phyloP scores from a whole-genome alignment of 2,888 invertebrate genomes.

The Nemapogon koenigi region DNA sequence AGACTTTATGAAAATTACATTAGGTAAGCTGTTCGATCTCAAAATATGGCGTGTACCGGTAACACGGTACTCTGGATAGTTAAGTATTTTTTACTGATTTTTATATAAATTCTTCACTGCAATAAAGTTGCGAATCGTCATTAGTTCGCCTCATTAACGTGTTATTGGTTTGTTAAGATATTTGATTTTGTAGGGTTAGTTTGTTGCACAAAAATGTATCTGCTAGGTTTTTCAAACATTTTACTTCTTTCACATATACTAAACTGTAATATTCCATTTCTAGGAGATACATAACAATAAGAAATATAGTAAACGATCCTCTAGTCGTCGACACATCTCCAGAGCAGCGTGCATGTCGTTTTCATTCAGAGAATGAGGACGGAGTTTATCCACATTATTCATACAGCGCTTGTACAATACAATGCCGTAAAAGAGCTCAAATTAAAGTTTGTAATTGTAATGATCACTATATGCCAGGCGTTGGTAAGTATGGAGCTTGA shows the following conservation, averaged over 20 bases:
- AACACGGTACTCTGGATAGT: too few species aligned
- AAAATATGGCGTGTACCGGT: too few species aligned
- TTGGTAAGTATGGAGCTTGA: slow-evolving; percentile 62
- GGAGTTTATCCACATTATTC: slow-evolving; percentile 72
- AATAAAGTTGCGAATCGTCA: too few species aligned
- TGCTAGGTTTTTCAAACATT: too few species aligned
- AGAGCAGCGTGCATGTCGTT: slow-evolving; percentile 73
- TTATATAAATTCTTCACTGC: too few species aligned
- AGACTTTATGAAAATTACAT: too few species aligned
- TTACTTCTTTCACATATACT: not conserved
- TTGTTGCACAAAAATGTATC: too few species aligned
- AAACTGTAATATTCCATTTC: slow-evolving; percentile 6
- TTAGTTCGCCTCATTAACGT: too few species aligned
- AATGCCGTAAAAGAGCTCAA: slow-evolving; percentile 72
- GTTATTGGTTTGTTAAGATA: too few species aligned
- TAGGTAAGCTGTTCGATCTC: too few species aligned
- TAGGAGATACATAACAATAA: slow-evolving; percentile 60
- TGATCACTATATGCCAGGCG: slow-evolving; percentile 72
- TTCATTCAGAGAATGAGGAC: slow-evolving; percentile 69
- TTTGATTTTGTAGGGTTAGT: too few species aligned
- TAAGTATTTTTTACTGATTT: too few species aligned
- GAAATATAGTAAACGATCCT: slow-evolving; percentile 74
- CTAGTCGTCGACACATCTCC: slow-evolving; percentile 66
- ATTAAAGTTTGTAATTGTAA: slow-evolving; percentile 68
- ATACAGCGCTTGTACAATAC: slow-evolving; percentile 75